Base-by-base conservation (phyloP, 2,113 vertebrate genomes). In the Cynoglossus semilaevis region DNA sequence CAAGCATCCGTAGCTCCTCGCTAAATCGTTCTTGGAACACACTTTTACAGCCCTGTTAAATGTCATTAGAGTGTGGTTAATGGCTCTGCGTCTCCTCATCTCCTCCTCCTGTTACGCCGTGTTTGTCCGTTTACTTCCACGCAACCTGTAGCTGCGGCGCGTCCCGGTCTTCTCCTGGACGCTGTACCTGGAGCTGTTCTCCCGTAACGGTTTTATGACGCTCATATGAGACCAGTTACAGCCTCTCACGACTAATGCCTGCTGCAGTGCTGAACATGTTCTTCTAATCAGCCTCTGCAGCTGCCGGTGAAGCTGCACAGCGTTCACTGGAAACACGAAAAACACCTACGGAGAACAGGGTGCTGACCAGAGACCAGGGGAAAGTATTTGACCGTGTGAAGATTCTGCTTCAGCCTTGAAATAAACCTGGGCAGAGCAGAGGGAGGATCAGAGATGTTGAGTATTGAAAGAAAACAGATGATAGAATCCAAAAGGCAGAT, bases 21-120 rank as follows among this genome's bases (percentile, higher is more conserved):
- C 56, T 67, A 36, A 74, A 79, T 60, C 18, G 37, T 66, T 47
- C 22, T 48, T 59, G 38, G 49, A 79, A 58, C 61, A 16, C 15
- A 19, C 51, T 74, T 81, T 58, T 55, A 67, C 69, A 70, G 22
- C 46, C 61, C 35, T 63, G 70, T 85, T 78, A 84, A 85, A 70
- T 1, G 41, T 34, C 40, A 46, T 69, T 61, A 46, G 57, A 34
- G 22, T 51, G 58, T 38, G 63, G 44, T 70, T 73, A 70, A 63
- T 14, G 19, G 19, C 29, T 35, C 18, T 15, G 12, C 55, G 18
- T 50, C 41, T 47, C 47, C 17, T 35, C 58, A 46, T 55, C 46
- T 16, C n/a, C 55, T 46, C 12, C 67, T 54, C 50, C 51, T 35
- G 19, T 70, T 72, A 40, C 55, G 54, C 37, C 18, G 15, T 48